These are phyloP conservation scores for Acronicta alni DNA, from an alignment of 2,888 invertebrate species.

Conservation along the genomic window DNA sequence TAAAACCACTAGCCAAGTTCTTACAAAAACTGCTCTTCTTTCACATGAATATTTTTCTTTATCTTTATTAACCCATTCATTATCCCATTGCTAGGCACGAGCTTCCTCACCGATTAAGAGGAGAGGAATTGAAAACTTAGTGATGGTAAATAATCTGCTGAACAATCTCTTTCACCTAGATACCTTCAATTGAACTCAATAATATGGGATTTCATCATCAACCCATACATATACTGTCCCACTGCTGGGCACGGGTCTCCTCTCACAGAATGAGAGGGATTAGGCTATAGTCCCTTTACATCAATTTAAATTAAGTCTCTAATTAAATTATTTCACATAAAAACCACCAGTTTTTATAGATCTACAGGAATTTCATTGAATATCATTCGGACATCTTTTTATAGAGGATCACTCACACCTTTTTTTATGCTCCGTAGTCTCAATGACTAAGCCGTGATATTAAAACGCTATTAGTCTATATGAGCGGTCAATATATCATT, in stretches of 20 bases:
- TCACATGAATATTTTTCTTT: neutral
- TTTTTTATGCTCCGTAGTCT: slow-evolving; percentile 62
- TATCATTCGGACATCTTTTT: slow-evolving; percentile 52
- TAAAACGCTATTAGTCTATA: slow-evolving; percentile 87
- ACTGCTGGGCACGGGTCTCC: too few species aligned
- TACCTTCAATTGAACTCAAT: too few species aligned
- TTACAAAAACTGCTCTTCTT: neutral
- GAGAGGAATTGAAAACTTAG: neutral
- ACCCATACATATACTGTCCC: too few species aligned
- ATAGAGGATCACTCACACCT: slow-evolving; percentile 59
- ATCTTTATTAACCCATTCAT: too few species aligned
- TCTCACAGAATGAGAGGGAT: too few species aligned
- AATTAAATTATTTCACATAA: slow-evolving; percentile 54
- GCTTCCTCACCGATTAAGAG: too few species aligned
- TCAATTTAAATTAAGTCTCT: slow-evolving; percentile 44
- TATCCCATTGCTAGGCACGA: too few species aligned
- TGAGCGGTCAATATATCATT: slow-evolving; percentile 83
- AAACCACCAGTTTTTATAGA: slow-evolving; percentile 30
- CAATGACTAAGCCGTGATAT: slow-evolving; percentile 83
- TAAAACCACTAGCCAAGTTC: too few species aligned
- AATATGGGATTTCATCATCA: too few species aligned
- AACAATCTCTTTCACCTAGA: too few species aligned
- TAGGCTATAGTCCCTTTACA: too few species aligned
- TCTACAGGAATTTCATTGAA: slow-evolving; percentile 55
- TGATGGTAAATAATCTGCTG: neutral